These are phyloP conservation scores for Brachionus manjavacas DNA, from an alignment of 1,140 invertebrate genomes.

Conservation along the genomic window DNA sequence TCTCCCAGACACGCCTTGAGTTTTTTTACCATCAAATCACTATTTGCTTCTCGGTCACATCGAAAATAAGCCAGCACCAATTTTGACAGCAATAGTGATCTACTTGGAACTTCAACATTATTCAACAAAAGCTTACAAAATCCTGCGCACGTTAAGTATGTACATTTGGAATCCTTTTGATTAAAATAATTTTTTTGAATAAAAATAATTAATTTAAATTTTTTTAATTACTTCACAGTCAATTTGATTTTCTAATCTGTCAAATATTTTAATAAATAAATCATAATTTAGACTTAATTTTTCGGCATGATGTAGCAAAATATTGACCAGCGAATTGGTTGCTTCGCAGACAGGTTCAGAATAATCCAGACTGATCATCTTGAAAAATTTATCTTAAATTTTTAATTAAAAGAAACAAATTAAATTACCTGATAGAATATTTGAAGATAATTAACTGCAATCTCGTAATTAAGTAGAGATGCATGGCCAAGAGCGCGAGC, in stretches of 20 bases:
- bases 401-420: background rate
- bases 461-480: background rate
- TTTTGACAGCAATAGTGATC: background rate
- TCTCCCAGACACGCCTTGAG: background rate
- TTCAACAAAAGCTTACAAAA: constrained; percentile 15
- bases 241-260: constrained; percentile 21
- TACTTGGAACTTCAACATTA: background rate
- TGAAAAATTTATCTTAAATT: background rate
- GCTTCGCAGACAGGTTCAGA: constrained; percentile 15
- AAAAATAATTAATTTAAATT: background rate
- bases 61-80: background rate
- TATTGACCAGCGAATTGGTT: background rate
- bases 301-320: background rate
- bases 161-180: background rate
- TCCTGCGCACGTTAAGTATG: background rate
- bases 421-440: constrained; percentile 12
- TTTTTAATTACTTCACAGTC: background rate
- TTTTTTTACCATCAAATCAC: background rate
- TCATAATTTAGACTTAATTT: background rate
- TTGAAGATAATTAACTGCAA: background rate
- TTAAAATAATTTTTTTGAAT: background rate
- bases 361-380: constrained; percentile 26
- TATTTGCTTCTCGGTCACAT: background rate
- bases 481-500: background rate
- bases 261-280: background rate